These are phyloP conservation scores for Microvelia longipes DNA, from an alignment of 1,140 invertebrate genomes.

Conservation along the genomic window DNA sequence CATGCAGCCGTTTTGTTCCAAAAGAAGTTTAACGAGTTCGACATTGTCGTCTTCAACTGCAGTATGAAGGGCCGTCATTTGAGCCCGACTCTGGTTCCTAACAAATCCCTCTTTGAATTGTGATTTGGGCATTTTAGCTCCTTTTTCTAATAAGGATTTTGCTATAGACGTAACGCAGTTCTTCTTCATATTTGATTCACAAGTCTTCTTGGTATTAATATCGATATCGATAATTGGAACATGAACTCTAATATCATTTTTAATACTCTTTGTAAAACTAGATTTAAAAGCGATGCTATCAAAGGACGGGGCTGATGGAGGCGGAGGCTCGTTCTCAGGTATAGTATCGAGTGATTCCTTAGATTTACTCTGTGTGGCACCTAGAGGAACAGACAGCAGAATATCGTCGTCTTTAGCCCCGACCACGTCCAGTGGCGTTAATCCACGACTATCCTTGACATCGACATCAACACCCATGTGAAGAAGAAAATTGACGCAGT, in stretches of 20 bases:
- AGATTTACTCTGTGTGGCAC: neutral
- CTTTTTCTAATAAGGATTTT: conserved; percentile 7
- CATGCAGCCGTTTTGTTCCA: conserved; percentile 26
- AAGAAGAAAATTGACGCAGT: conserved; percentile 31
- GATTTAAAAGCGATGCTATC: neutral
- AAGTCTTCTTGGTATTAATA: neutral
- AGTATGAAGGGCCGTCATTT: neutral
- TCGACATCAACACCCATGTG: conserved; percentile 32
- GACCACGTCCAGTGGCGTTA: conserved; percentile 34
- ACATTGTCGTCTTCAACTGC: conserved; percentile 8
- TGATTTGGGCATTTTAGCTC: conserved; percentile 14
- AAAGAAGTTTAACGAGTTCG: conserved; percentile 29
- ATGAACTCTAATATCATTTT: neutral
- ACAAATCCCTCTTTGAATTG: conserved; percentile 8
- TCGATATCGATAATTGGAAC: too few relatives aligned
- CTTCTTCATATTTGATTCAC: neutral
- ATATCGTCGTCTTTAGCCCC: conserved; percentile 17
- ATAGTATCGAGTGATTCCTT: neutral
- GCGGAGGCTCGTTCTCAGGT: neutral
- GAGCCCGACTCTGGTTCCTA: neutral
- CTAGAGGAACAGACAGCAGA: neutral
- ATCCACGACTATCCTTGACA: conserved; percentile 28
- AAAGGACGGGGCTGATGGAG: neutral
- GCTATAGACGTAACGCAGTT: neutral
- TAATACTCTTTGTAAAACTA: neutral